Percentiles rank a stretch among this genome's conserved stretches.
Conservation (phyloP, 2,888 invertebrate genomes). For the Caenorhabditis doughertyi region DNA sequence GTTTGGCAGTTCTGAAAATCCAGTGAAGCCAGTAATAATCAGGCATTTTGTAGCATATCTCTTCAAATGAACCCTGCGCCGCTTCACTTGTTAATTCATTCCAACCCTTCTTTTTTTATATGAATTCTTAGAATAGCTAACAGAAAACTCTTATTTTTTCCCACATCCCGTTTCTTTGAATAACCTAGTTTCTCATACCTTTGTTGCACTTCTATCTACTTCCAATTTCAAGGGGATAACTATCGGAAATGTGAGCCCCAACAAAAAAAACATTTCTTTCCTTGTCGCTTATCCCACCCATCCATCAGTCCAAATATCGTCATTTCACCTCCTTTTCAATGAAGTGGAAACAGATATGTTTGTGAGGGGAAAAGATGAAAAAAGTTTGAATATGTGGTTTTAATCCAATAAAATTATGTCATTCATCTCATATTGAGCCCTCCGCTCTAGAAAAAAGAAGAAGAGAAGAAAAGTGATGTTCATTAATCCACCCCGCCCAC, state of each 20-base stretch:
- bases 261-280: background rate
- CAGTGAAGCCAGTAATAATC: slow-evolving; percentile 4
- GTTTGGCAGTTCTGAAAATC: slow-evolving; percentile 16
- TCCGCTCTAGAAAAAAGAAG: slow-evolving; percentile 5
- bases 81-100: slow-evolving; percentile 56
- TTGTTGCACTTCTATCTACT: slow-evolving; percentile 11
- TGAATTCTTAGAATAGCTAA: slow-evolving; percentile 20
- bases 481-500: slow-evolving; percentile 49
- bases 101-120: slow-evolving; percentile 1
- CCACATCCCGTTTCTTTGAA: background rate
- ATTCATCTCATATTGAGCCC: slow-evolving; percentile 41
- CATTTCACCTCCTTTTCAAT: slow-evolving; percentile 30
- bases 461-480: slow-evolving; percentile 49
- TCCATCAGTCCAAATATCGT: slow-evolving; percentile 37
- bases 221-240: background rate
- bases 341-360: slow-evolving; percentile 14
- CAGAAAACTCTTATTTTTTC: background rate
- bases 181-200: background rate
- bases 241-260: slow-evolving; percentile 21
- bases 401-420: slow-evolving; percentile 63
- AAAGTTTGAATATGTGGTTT: slow-evolving; percentile 46
- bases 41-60: slow-evolving; percentile 3
- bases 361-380: slow-evolving; percentile 1
- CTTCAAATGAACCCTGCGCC: slow-evolving; percentile 1
- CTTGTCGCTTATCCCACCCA: background rate